Evolutionary conservation across 2,888 invertebrate genomes (phyloP).

Genomic region (Cybosia mesomella): DNA sequence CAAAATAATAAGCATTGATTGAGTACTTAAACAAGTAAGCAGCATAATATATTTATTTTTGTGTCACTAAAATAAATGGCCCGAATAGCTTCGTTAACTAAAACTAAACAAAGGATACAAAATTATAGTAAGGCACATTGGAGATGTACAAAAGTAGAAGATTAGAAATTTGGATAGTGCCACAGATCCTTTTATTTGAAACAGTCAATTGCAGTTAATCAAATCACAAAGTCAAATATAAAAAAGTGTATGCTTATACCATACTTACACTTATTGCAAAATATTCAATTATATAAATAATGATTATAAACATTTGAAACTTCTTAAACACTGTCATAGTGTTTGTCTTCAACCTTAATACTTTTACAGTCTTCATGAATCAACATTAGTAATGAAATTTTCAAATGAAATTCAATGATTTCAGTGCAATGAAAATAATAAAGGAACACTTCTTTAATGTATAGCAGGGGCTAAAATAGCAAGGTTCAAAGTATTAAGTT

Average conservation of each 20-base stretch:
- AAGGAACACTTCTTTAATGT: conserved; percentile 61
- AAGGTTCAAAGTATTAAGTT: conserved; percentile 69
- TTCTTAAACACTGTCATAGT: conserved; percentile 30
- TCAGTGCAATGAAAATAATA: conserved; percentile 16
- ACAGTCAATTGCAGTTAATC: not conserved
- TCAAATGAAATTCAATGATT: conserved; percentile 23
- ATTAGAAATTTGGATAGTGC: not conserved
- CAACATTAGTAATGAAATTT: conserved; percentile 31
- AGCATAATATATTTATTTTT: too few relatives aligned
- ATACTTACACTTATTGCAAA: conserved; percentile 40
- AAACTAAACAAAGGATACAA: too few relatives aligned
- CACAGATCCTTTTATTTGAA: conserved; percentile 6
- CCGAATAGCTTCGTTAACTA: too few relatives aligned
- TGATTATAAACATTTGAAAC: conserved; percentile 26
- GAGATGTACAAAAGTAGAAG: not conserved
- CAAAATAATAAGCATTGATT: too few relatives aligned
- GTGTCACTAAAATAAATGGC: too few relatives aligned
- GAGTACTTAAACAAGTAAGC: too few relatives aligned
- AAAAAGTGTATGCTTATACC: conserved; percentile 9
- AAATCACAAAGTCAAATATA: not conserved
- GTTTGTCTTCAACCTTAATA: conserved; percentile 32
- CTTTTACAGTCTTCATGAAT: conserved; percentile 40
- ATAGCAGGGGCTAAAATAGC: conserved; percentile 72
- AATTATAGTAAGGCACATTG: not conserved
- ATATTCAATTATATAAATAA: conserved; percentile 35